Conservation (phyloP, 2,888 invertebrate species). For the Gonocerus acuteangulatus region DNA sequence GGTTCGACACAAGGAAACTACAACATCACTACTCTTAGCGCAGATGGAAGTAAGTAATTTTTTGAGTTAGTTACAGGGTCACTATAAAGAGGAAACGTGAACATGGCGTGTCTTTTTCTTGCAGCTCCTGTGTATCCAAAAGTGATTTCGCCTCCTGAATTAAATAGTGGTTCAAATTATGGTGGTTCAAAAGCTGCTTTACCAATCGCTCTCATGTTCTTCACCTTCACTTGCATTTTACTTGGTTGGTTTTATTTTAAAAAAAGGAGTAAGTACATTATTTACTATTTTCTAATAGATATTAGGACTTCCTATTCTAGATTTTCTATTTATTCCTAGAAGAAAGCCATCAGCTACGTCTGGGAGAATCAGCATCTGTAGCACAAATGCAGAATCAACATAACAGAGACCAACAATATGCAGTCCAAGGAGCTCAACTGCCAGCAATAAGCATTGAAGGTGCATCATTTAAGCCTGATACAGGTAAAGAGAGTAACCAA, state of each 20-base stretch:
- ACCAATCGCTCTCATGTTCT: constrained; percentile 5
- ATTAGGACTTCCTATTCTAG: not conserved
- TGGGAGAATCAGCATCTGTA: constrained; percentile 68
- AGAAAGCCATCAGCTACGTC: constrained; percentile 45
- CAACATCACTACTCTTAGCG: constrained; percentile 73
- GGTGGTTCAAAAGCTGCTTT: constrained; percentile 2
- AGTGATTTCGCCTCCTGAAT: constrained; percentile 58
- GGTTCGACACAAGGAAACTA: constrained; percentile 75
- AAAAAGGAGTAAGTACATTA: constrained; percentile 55
- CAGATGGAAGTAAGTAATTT: constrained; percentile 60
- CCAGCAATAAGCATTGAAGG: constrained; percentile 49
- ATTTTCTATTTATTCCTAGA: not conserved
- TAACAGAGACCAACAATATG: constrained; percentile 68
- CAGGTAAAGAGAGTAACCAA: no score
- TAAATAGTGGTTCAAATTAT: constrained; percentile 51
- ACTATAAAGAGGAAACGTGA: no score
- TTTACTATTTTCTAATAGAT: constrained; percentile 12
- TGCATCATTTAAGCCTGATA: constrained; percentile 50
- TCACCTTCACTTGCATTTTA: constrained; percentile 54
- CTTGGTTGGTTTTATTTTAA: constrained; percentile 63
- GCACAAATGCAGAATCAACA: constrained; percentile 73
- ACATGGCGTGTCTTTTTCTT: constrained; percentile 37
- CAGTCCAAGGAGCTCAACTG: constrained; percentile 53
- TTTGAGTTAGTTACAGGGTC: not conserved
- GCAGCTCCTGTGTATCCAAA: constrained; percentile 54